Evolutionary conservation across 2,797 vertebrate genomes (phyloP).

Genomic region (Alauda arvensis): DNA sequence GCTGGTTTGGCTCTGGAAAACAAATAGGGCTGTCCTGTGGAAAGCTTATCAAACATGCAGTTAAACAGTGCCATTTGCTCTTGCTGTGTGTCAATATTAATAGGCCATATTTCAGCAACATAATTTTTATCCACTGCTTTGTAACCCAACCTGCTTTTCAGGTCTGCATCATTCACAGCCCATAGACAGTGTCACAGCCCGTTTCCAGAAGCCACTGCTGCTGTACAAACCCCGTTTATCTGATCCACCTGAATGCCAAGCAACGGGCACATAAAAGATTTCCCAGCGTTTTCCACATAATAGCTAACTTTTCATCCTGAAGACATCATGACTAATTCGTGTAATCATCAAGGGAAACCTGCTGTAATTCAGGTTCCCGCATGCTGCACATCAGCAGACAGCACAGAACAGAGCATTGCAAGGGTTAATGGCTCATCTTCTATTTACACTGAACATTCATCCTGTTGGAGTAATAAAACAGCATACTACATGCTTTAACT

Average conservation of each 20-base stretch:
- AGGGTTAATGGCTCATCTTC: constrained; percentile 47
- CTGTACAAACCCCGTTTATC: neutral
- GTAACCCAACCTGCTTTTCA: constrained; percentile 32
- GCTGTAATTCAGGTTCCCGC: constrained; percentile 46
- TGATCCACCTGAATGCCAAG: constrained; percentile 34
- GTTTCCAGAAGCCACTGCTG: constrained; percentile 25
- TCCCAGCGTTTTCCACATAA: constrained; percentile 37
- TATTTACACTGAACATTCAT: constrained; percentile 39
- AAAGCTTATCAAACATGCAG: constrained; percentile 31
- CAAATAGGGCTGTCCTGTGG: neutral
- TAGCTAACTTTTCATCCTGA: constrained; percentile 33
- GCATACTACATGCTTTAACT: constrained; percentile 14
- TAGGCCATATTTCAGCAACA: constrained; percentile 43
- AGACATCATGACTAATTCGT: constrained; percentile 60
- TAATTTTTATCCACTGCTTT: constrained; percentile 48
- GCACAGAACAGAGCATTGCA: neutral
- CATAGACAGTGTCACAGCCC: neutral
- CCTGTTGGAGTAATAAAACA: constrained; percentile 32
- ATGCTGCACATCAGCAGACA: neutral
- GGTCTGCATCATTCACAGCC: neutral
- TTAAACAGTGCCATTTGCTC: constrained; percentile 35
- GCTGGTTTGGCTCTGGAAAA: constrained; percentile 18
- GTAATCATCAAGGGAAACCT: constrained; percentile 46
- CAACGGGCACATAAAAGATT: constrained; percentile 17
- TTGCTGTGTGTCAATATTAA: constrained; percentile 42